A percentile compares a stretch with the other conserved stretches of the same genome.
phyloP scores from a whole-genome alignment of 2,888 invertebrate species.

The Uropetala carovei region DNA sequence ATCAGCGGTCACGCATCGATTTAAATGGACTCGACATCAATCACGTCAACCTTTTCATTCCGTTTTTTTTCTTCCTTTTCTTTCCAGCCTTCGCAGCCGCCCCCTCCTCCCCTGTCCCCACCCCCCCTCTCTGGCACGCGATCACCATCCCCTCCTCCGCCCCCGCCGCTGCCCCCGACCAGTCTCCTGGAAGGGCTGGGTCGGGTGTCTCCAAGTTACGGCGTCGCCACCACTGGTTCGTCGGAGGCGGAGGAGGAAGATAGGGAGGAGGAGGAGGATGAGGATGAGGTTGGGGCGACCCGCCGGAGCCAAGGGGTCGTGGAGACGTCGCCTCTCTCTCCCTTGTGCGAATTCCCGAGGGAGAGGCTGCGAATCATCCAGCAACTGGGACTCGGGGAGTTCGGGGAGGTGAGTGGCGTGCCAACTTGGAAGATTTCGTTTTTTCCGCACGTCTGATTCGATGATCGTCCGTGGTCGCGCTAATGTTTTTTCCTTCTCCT shows the following conservation, averaged over 20 bases:
- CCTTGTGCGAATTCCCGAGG: conserved; percentile 75
- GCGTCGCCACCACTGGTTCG: conserved; percentile 64
- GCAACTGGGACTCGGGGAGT: conserved; percentile 77
- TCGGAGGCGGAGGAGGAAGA: conserved; percentile 44
- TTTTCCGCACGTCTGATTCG: not conserved
- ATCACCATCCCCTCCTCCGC: conserved; percentile 69
- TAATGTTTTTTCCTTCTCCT: no score
- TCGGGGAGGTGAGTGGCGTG: conserved; percentile 75
- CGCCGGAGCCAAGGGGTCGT: conserved; percentile 55
- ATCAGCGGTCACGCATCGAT: not conserved
- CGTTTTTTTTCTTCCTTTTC: not conserved
- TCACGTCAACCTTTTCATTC: not conserved
- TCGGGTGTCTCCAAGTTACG: conserved; percentile 61
- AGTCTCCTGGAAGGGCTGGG: conserved; percentile 72
- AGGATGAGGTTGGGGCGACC: conserved; percentile 66
- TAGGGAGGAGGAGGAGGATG: conserved; percentile 67
- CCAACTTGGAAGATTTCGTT: not conserved
- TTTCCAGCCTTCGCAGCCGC: conserved; percentile 44
- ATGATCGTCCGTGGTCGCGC: no score
- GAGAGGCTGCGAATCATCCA: conserved; percentile 76
- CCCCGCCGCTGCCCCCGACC: conserved; percentile 67
- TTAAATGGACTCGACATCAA: not conserved
- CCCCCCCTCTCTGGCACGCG: conserved; percentile 61
- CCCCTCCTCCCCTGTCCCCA: conserved; percentile 40
- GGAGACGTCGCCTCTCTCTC: conserved; percentile 68